Percentiles rank a stretch among this genome's conserved stretches.
These are phyloP conservation scores for Hydrolagus affinis DNA, from an alignment of 2,113 vertebrate species.

Conservation along the genomic window DNA sequence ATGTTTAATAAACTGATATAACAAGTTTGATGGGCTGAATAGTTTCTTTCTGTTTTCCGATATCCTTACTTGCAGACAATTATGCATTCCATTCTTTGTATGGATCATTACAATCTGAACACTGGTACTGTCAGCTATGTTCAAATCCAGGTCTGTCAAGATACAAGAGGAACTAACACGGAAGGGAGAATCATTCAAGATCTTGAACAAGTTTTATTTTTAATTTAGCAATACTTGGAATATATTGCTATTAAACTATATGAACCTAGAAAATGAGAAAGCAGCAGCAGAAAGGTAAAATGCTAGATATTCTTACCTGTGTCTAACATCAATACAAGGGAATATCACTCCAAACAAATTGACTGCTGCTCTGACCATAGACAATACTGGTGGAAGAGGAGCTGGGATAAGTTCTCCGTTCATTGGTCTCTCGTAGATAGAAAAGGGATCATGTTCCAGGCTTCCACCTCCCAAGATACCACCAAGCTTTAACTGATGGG, in stretches of 20 bases:
- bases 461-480: slow-evolving; percentile 64
- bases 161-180: neutral
- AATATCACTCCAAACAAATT: slow-evolving; percentile 74
- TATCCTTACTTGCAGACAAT: too few species aligned
- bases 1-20: too few species aligned
- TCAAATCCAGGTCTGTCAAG: neutral
- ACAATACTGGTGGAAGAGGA: slow-evolving; percentile 61
- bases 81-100: too few species aligned
- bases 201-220: too few species aligned
- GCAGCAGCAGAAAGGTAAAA: neutral
- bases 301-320: slow-evolving; percentile 59
- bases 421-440: slow-evolving; percentile 57
- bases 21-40: too few species aligned
- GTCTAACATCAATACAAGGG: slow-evolving; percentile 64
- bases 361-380: slow-evolving; percentile 61
- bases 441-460: slow-evolving; percentile 75
- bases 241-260: neutral
- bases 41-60: too few species aligned
- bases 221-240: too few species aligned
- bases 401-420: slow-evolving; percentile 61
- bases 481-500: slow-evolving; percentile 62
- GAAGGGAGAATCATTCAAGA: neutral
- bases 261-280: neutral
- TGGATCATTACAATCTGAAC: too few species aligned
- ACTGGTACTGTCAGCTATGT: too few species aligned